Percentiles rank a stretch among this genome's conserved stretches.
Evolutionary conservation across 2,113 vertebrate species (phyloP).

Genomic region (Todiramphus chloris): DNA sequence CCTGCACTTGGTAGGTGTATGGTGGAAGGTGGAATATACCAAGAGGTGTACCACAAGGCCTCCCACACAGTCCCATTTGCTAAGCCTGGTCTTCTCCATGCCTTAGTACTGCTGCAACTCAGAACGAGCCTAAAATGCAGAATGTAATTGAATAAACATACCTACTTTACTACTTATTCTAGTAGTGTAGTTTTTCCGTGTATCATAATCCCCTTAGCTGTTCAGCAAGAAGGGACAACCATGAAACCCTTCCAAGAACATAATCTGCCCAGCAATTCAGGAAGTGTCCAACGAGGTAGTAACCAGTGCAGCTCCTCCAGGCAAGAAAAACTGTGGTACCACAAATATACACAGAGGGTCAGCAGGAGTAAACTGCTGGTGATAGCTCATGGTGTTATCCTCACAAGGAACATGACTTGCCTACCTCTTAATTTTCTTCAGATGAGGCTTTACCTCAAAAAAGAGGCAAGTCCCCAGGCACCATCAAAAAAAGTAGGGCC

Average conservation of each 20-base stretch:
- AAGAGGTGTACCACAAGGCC: neutral
- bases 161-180: too few species aligned
- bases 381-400: rapidly evolving
- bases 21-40: neutral
- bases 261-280: neutral
- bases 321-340: neutral
- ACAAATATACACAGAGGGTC: neutral
- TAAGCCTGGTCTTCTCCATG: neutral
- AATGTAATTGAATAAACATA: too few species aligned
- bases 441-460: neutral
- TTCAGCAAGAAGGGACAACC: neutral
- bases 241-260: neutral
- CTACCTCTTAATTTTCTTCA: neutral
- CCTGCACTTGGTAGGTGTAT: neutral
- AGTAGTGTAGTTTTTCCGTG: too few species aligned
- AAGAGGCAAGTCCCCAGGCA: neutral
- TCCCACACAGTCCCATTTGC: neutral
- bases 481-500: neutral
- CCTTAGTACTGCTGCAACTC: neutral
- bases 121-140: neutral
- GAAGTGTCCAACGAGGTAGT: neutral
- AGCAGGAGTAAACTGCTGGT: neutral
- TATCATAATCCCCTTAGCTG: neutral
- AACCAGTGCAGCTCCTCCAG: neutral
- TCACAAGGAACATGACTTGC: neutral